Evolutionary conservation across 1,140 invertebrate genomes (phyloP).

Genomic region (Cyclargus thomasi): DNA sequence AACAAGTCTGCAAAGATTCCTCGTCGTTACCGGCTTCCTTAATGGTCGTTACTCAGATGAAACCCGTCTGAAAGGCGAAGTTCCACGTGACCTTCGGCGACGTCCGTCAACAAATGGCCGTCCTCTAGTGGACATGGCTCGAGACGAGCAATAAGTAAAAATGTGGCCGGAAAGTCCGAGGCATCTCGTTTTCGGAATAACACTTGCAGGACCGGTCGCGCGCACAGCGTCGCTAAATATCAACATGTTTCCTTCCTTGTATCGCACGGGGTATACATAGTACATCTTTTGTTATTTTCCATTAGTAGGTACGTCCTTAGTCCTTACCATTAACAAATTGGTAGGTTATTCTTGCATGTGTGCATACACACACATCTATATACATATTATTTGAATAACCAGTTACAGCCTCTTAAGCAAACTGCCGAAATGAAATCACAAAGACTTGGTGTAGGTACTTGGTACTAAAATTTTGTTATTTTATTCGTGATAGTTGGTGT

Average conservation of each 20-base stretch:
- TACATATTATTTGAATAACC: no score
- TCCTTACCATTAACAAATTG: no score
- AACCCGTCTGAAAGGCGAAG: conserved; percentile 42
- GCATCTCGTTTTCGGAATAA: conserved; percentile 69
- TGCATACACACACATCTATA: no score
- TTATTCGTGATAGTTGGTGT: no score
- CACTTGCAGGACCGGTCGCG: conserved; percentile 67
- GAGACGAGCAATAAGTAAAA: conserved; percentile 44
- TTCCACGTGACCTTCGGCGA: conserved; percentile 53
- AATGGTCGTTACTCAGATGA: not conserved
- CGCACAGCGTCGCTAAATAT: conserved; percentile 54
- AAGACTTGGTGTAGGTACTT: no score
- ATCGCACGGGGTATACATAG: conserved; percentile 23
- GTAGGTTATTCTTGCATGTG: no score
- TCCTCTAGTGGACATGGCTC: conserved; percentile 36
- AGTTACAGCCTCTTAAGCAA: no score
- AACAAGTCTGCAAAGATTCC: not conserved
- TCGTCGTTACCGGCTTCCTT: conserved; percentile 12
- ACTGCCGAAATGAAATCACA: no score
- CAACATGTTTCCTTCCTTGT: conserved; percentile 69
- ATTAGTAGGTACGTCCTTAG: no score
- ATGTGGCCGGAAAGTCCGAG: conserved; percentile 63
- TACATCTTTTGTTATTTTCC: no score
- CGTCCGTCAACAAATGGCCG: conserved; percentile 53
- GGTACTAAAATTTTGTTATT: no score